Conservation (phyloP, 2,888 invertebrate species). For the Nomada fabriciana region DNA sequence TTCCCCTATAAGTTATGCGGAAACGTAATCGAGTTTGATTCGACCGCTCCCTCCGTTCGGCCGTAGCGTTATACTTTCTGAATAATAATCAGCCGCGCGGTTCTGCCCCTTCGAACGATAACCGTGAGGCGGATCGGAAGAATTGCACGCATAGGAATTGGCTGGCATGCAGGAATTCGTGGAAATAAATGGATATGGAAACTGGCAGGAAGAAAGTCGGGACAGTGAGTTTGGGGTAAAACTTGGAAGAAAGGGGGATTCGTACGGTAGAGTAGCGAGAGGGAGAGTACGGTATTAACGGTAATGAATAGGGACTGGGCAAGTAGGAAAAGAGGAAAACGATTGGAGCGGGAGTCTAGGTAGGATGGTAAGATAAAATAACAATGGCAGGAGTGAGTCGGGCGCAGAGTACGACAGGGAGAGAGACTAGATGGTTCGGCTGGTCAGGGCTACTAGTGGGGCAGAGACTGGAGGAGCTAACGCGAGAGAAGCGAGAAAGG, state of each 20-base stretch:
- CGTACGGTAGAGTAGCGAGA: too few relatives aligned
- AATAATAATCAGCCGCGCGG: constrained; percentile 71
- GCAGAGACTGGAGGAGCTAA: constrained; percentile 20
- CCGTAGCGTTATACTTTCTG: constrained; percentile 76
- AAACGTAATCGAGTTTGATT: constrained; percentile 72
- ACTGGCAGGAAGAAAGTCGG: constrained; percentile 38
- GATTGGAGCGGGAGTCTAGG: constrained; percentile 30
- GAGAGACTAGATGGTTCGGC: constrained; percentile 22
- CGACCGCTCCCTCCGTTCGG: constrained; percentile 58
- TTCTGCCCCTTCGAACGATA: constrained; percentile 22
- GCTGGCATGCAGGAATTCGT: constrained; percentile 40
- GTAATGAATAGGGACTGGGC: constrained; percentile 30
- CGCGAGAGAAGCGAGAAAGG: constrained; percentile 40
- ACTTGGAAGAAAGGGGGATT: constrained; percentile 1
- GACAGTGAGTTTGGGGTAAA: constrained; percentile 30
- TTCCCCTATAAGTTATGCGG: constrained; percentile 66
- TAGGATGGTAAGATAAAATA: constrained; percentile 47
- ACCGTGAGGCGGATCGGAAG: constrained; percentile 8
- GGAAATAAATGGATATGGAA: constrained; percentile 50
- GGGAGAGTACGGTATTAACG: constrained; percentile 25
- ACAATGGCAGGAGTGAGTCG: constrained; percentile 24
- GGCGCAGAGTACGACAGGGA: constrained; percentile 3
- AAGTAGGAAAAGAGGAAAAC: not conserved
- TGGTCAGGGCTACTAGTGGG: constrained; percentile 26
- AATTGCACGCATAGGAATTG: constrained; percentile 33